Evolutionary conservation across 2,113 vertebrate species (phyloP).

Genomic region (Callorhinus ursinus): DNA sequence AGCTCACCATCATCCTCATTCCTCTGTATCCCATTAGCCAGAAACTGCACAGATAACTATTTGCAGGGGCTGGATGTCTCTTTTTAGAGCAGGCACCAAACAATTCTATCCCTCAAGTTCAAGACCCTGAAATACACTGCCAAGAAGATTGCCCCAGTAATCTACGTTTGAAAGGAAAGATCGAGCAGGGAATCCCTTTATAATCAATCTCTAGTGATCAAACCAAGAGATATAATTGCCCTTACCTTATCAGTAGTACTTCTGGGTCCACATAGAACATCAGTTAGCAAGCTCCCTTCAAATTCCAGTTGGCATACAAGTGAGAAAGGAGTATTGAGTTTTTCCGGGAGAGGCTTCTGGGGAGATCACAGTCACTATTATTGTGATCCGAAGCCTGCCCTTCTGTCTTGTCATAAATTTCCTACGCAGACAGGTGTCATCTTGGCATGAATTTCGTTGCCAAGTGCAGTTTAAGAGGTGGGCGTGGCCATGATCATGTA

Average conservation of each 20-base stretch:
- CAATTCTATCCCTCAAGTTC: neutral
- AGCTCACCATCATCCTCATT: neutral
- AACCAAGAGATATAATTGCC: constrained; percentile 25
- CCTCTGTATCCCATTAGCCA: constrained; percentile 13
- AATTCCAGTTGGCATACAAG: constrained; percentile 37
- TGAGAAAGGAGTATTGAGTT: neutral
- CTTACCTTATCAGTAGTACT: constrained; percentile 73
- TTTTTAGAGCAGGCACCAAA: constrained; percentile 2
- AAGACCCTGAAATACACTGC: constrained; percentile 29
- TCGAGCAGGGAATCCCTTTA: neutral
- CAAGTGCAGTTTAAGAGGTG: constrained; percentile 73
- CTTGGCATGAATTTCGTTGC: constrained; percentile 67
- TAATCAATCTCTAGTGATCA: constrained; percentile 24
- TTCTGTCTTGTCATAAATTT: constrained; percentile 69
- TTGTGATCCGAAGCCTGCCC: constrained; percentile 39
- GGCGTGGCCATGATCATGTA: constrained; percentile 67
- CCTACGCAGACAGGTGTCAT: constrained; percentile 78
- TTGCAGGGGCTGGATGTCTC: neutral
- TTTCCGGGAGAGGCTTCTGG: constrained; percentile 18
- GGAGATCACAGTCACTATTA: constrained; percentile 20
- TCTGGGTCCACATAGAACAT: constrained; percentile 48
- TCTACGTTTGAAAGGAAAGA: constrained; percentile 51
- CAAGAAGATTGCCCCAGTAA: constrained; percentile 9
- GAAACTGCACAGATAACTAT: neutral
- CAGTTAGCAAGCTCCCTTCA: constrained; percentile 39